Conservation (phyloP, 2,113 vertebrate species). For the Thunnus maccoyii region DNA sequence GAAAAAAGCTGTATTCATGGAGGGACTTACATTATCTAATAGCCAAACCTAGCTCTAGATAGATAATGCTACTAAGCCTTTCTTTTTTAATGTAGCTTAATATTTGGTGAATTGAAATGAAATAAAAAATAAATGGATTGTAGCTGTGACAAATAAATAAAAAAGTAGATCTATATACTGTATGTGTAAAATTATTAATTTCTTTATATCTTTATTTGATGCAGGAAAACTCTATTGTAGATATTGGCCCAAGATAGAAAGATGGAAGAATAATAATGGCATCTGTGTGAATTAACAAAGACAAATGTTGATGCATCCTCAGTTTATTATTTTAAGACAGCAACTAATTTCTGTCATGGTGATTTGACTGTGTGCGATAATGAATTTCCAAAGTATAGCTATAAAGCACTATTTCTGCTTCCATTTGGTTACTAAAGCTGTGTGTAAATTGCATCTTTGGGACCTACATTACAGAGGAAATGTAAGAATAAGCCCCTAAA, state of each 20-base stretch:
- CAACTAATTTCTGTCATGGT: background rate
- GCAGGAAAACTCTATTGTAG: background rate
- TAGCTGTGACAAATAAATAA: no score
- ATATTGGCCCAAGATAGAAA: background rate
- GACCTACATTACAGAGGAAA: background rate
- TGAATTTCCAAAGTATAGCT: background rate
- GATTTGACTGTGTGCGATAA: background rate
- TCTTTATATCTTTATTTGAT: background rate
- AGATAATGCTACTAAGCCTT: background rate
- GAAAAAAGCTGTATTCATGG: background rate
- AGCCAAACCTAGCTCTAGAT: background rate
- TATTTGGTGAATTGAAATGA: no score
- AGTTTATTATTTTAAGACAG: background rate
- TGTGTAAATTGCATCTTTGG: background rate
- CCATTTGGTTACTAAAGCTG: background rate
- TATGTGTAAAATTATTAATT: background rate
- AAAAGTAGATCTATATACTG: no score
- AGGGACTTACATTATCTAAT: background rate
- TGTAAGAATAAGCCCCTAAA: constrained; percentile 6
- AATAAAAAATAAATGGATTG: no score
- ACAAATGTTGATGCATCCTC: background rate
- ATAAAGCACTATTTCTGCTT: background rate
- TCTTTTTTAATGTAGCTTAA: background rate
- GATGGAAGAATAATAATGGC: background rate
- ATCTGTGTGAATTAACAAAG: background rate